phyloP scores from a whole-genome alignment of 2,797 vertebrate genomes.

The Nyctibius grandis region DNA sequence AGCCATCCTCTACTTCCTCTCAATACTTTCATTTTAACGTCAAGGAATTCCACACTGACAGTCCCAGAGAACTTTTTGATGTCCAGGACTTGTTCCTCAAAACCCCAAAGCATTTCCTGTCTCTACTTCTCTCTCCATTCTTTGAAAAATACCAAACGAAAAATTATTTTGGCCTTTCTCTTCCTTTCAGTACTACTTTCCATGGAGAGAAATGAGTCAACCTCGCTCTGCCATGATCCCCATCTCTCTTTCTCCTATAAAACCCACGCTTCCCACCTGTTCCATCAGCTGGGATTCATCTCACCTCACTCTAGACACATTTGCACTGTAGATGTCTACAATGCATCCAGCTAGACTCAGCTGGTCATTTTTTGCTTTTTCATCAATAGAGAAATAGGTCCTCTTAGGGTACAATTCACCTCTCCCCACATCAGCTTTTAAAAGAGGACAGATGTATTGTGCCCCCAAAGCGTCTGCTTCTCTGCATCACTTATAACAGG shows the following conservation, averaged over 20 bases:
- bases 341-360: neutral
- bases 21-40: neutral
- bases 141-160: neutral
- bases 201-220: neutral
- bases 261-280: neutral
- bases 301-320: neutral
- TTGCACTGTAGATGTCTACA: neutral
- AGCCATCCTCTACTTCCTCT: neutral
- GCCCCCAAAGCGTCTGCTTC: neutral
- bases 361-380: neutral
- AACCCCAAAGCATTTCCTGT: neutral
- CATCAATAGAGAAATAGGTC: neutral
- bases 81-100: neutral
- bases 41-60: neutral
- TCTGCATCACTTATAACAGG: neutral
- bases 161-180: neutral
- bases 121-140: neutral
- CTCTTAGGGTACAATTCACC: neutral
- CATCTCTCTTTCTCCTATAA: neutral
- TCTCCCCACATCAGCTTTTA: neutral
- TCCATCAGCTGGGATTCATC: neutral
- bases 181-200: neutral
- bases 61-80: rapidly evolving
- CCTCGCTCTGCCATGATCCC: neutral
- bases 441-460: neutral